These are phyloP conservation scores for Eupithecia pulchellata DNA, from an alignment of 2,888 invertebrate species.

Conservation along the genomic window DNA sequence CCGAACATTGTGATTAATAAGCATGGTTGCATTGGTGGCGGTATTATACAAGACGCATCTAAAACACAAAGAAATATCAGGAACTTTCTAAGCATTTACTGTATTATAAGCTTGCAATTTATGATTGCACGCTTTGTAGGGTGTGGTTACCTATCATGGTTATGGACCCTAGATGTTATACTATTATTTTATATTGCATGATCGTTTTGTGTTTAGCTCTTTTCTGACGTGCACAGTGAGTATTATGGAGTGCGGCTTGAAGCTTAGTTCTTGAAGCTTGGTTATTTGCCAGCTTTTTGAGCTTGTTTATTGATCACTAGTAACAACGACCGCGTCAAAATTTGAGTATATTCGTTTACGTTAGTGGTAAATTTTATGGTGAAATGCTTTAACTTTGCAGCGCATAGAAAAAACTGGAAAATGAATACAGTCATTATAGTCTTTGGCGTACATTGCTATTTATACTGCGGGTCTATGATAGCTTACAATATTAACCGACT, in stretches of 20 bases:
- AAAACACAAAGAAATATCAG: conserved; percentile 30
- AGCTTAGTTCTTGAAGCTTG: not conserved
- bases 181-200: conserved; percentile 61
- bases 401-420: not conserved
- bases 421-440: too few relatives aligned
- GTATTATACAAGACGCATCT: conserved; percentile 10
- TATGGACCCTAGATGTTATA: conserved; percentile 55
- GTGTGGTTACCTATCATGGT: conserved; percentile 67
- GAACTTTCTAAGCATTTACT: conserved; percentile 34
- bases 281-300: conserved; percentile 1
- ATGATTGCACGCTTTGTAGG: conserved; percentile 48
- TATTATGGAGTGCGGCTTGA: conserved; percentile 3
- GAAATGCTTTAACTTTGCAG: not conserved
- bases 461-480: too few relatives aligned
- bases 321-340: not conserved
- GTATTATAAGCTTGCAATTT: conserved; percentile 37
- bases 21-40: conserved; percentile 24
- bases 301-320: not conserved
- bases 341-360: not conserved
- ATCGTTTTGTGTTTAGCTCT: conserved; percentile 62
- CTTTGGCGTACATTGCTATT: not conserved
- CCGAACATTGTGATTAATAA: conserved; percentile 10
- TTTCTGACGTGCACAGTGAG: conserved; percentile 32
- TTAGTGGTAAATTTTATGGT: not conserved
- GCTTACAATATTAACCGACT: too few relatives aligned